phyloP scores from a whole-genome alignment of 2,888 invertebrate genomes.

The Aromia moschata region DNA sequence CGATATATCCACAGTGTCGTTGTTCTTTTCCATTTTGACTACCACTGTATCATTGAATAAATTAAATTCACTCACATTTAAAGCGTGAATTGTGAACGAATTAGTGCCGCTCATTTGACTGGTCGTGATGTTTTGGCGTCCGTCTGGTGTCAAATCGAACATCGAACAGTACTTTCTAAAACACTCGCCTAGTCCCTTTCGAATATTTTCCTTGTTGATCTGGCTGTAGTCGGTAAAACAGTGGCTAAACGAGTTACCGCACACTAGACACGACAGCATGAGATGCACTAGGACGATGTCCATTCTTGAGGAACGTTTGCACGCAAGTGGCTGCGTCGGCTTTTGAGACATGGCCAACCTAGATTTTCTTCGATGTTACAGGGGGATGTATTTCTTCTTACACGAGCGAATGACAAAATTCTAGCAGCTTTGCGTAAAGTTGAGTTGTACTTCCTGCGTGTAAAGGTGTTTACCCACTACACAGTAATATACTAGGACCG shows the following conservation, averaged over 20 bases:
- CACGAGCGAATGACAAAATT: too few relatives aligned
- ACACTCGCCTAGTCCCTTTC: conserved; percentile 32
- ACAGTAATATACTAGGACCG: too few relatives aligned
- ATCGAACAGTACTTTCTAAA: not conserved
- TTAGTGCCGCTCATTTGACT: not conserved
- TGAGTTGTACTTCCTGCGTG: too few relatives aligned
- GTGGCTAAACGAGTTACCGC: conserved; percentile 13
- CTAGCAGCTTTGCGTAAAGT: too few relatives aligned
- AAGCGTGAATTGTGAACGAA: not conserved
- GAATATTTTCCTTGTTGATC: conserved; percentile 41
- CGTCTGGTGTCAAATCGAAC: too few relatives aligned
- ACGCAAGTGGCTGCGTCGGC: conserved; percentile 30
- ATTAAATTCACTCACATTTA: conserved; percentile 11
- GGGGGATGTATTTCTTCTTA: not conserved
- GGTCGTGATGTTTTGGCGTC: not conserved
- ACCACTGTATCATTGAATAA: conserved; percentile 8
- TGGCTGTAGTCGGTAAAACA: conserved; percentile 29
- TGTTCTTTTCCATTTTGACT: not conserved
- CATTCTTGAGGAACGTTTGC: conserved; percentile 34
- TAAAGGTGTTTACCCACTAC: too few relatives aligned
- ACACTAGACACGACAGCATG: conserved; percentile 14
- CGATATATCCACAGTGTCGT: conserved; percentile 21
- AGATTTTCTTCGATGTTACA: not conserved
- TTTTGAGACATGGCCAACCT: conserved; percentile 11
- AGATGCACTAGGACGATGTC: conserved; percentile 32